Percentiles rank a stretch among this genome's conserved stretches.
Evolutionary conservation across 2,888 invertebrate genomes (phyloP).

Genomic region (Sesia bembeciformis): DNA sequence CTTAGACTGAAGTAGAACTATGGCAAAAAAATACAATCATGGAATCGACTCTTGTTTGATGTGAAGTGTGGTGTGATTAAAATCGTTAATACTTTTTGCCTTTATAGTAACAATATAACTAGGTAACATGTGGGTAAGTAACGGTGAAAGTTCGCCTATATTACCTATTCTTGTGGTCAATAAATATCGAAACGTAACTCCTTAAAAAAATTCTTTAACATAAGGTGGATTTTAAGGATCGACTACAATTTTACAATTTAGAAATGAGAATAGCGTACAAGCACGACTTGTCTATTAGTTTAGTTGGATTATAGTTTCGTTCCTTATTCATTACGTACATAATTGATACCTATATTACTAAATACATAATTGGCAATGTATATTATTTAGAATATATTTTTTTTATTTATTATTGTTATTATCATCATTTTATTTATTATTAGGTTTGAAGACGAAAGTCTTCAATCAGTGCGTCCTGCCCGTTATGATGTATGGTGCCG

Average conservation of each 20-base stretch:
- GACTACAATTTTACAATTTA: not conserved
- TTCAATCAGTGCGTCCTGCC: too few relatives aligned
- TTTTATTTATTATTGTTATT: too few relatives aligned
- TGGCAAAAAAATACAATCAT: too few relatives aligned
- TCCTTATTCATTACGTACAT: not conserved
- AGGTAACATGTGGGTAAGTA: constrained; percentile 4
- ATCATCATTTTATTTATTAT: too few relatives aligned
- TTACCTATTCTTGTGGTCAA: not conserved
- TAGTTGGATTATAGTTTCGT: constrained; percentile 4
- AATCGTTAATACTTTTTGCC: constrained; percentile 7
- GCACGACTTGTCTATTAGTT: constrained; percentile 3
- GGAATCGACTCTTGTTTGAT: too few relatives aligned
- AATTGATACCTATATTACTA: not conserved
- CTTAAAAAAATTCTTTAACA: not conserved
- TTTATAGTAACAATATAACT: constrained; percentile 5
- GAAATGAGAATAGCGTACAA: not conserved
- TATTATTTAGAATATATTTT: too few relatives aligned
- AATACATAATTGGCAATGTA: not conserved
- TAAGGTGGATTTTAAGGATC: not conserved
- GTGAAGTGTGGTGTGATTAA: too few relatives aligned
- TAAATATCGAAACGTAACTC: not conserved
- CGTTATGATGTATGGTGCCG: too few relatives aligned
- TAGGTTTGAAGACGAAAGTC: too few relatives aligned
- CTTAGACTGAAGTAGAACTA: too few relatives aligned
- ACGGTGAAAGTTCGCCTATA: not conserved